A percentile compares a stretch with the other conserved stretches of the same genome.
Evolutionary conservation across 2,113 vertebrate species (phyloP).

Genomic region (Alouatta palliata): DNA sequence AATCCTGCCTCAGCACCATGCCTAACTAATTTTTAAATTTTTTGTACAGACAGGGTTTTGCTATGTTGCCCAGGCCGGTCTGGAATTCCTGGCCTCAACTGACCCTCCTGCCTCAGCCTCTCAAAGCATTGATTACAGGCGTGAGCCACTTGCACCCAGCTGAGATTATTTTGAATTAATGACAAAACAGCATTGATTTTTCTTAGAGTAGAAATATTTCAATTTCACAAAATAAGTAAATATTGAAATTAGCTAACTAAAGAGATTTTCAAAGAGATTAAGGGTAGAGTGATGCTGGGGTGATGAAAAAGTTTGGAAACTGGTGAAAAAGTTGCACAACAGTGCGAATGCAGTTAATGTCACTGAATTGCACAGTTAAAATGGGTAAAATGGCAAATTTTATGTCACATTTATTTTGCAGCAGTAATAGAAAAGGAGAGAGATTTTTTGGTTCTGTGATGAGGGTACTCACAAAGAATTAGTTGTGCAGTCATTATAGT

Average conservation of each 20-base stretch:
- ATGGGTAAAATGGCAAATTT: not conserved
- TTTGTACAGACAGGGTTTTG: too few species aligned
- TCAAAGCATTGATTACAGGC: too few species aligned
- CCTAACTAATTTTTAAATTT: too few species aligned
- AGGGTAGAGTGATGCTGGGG: not conserved
- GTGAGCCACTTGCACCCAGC: too few species aligned
- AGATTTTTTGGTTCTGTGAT: not conserved
- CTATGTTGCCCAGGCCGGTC: too few species aligned
- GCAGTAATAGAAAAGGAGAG: not conserved
- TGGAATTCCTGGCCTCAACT: too few species aligned
- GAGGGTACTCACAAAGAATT: not conserved
- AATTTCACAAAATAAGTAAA: constrained; percentile 4
- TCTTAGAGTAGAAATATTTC: not conserved
- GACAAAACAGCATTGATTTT: constrained; percentile 21
- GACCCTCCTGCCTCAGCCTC: too few species aligned
- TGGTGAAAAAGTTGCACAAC: not conserved
- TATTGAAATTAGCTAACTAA: not conserved
- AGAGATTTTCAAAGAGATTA: not conserved
- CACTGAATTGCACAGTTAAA: not conserved
- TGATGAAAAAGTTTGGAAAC: not conserved
- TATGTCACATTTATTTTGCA: not conserved
- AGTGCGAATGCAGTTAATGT: not conserved
- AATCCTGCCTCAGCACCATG: too few species aligned
- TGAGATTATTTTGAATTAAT: not conserved
- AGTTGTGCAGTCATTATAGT: not conserved